Base-by-base conservation (phyloP, 2,888 invertebrate species). In the Troglohyphantes excavatus region DNA sequence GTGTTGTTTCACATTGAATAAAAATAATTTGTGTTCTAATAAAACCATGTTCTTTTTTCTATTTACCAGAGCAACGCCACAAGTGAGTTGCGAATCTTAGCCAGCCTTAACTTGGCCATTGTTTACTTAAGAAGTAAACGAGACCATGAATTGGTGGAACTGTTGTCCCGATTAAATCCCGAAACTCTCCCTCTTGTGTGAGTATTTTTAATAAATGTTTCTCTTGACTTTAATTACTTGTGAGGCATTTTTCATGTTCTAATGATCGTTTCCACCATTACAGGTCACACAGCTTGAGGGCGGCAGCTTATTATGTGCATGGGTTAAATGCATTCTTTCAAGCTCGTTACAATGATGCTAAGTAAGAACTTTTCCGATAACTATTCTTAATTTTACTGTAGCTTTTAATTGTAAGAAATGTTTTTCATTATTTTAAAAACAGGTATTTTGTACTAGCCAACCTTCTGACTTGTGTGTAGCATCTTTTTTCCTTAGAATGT, bases 251-350 rank as follows among this genome's bases (percentile, higher is more conserved):
- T 17, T 46, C 3, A 9, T 17, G 6, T 46, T 17, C 11, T 2
- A 46, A 46, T 46, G 17, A 3, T 23, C 19, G 5, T n/a, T 63
- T 63, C n/a, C 5, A 43, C 6, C 17, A 79, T 92, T 92, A 75
- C 92, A 94, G 94, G 63, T 98, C 98, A 81, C 98, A 99, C 93
- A 98, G 98, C 86, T 94, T 99, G 91, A 95, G 97, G 93, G 99
- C 99, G n/a, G 98, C 98, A 7, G 97, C 98, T 0, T 98, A 97
- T 94, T 99, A 98, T 93, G 98, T 99, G 59, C 96, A 98, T 93
- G 99, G 99, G 0, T 95, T 99, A 21, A 98, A 99, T 93, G 97
- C 98, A 0, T 99, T 99, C 94, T 98, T 99, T 94, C 98, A 98
- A 93, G 97, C 97, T 90, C 95, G 97, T 93, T 98, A 98, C 93